Conservation (phyloP, 1,140 invertebrate genomes). For the Nasonia longicornis region DNA sequence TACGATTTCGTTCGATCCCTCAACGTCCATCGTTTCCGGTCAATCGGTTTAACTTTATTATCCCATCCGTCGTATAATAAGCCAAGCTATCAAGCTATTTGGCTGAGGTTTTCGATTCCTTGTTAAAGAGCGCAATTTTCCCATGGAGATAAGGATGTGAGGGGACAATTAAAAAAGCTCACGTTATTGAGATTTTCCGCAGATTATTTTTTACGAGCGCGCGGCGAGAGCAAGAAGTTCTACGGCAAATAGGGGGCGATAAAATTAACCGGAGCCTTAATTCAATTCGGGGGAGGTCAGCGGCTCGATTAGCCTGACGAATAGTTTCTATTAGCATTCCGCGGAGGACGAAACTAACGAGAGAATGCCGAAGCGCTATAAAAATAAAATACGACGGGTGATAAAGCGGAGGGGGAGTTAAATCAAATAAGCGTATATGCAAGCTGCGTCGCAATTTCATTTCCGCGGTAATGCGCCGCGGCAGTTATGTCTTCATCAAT, state of each 20-base stretch:
- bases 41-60: constrained; percentile 10
- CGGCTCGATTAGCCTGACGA: neutral
- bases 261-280: neutral
- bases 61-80: neutral
- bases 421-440: neutral
- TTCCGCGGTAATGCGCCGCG: neutral
- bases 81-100: neutral
- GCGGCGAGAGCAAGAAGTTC: no score
- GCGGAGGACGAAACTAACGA: neutral
- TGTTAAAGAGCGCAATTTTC: neutral
- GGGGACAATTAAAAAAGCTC: neutral
- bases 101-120: neutral
- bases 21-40: constrained; percentile 22
- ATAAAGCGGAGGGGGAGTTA: neutral
- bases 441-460: neutral
- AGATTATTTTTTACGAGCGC: neutral
- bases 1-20: constrained; percentile 11
- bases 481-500: neutral
- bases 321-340: neutral
- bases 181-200: neutral
- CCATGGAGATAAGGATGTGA: neutral
- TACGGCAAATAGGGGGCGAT: neutral
- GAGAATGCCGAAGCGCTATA: neutral
- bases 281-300: neutral
- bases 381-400: neutral